Base-by-base conservation (phyloP, 1,140 invertebrate genomes). In the Grapholita molesta region DNA sequence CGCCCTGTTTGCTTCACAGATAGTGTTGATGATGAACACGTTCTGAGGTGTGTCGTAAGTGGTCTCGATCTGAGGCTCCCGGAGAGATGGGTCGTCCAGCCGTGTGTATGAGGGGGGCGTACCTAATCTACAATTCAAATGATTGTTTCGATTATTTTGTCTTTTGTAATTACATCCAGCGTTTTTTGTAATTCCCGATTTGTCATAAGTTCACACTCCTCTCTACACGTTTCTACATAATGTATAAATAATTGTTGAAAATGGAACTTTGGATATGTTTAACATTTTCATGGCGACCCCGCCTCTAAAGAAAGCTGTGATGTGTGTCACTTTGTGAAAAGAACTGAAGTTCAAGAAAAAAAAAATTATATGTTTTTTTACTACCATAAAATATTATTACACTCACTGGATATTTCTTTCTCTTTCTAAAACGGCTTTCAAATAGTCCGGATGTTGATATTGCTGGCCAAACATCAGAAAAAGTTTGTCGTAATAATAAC, bases 391-490 rank as follows among this genome's bases (percentile, higher is more conserved):
- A 30, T 7, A 30, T 3, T 30, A 30, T 30, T 30, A 30, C 28
- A 79, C 68, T 87, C 78, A 70, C 85, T 81, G 65, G 25, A 77
- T 65, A 7, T 80, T 72, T 69, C 80, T 82, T 68, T 88, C 79
- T 32, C 74, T 78, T 67, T 78, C 69, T 67, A 80, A 24, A 21
- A 85, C 48, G 21, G 86, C 52, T 69, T 81, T 73, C 70, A 83
- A 71, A 66, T 92, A 90, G 57, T 84, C 73, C 0, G 94, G 94
- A 77, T 84, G 91, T 72, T 93, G 91, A 77, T 94, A 95, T 75
- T 95, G 94, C 64, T 93, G 84, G 0, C 94, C 94, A 57, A 93
- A 92, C 32, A 93, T 89, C 23, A 95, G 70, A 28, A 95, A 90
- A 8, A 95, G 79, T 68, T 93, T 88, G 77, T 95, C 94, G 77